Base-by-base conservation (phyloP, 1,140 invertebrate species). In the Drosophila busckii region DNA sequence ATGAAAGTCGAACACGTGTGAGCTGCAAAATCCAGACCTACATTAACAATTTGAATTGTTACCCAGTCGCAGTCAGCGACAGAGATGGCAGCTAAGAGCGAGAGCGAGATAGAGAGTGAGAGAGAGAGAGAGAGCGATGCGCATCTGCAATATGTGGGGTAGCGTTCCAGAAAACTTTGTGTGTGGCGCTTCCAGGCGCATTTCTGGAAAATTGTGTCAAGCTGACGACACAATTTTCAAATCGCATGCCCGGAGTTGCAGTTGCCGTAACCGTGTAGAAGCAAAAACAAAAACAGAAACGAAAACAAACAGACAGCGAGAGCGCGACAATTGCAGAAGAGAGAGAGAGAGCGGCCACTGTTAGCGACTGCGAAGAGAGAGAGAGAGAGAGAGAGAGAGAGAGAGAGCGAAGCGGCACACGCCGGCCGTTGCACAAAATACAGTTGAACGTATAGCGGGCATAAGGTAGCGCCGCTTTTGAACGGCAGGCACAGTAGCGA, bases 121-220 rank as follows among this genome's bases (percentile, higher is more conserved):
- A 34, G 45, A 10, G 6, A 10, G 22, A n/a, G 16, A 20, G 10
- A 13, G 16, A 41, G 12, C 54, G 55, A 41, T 59, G 67, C 67
- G 70, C 70, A 73, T 73, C 70, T 75, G 70, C 70, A 71, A 73
- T 44, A 38, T 44, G 50, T 31, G 23, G 25, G 46, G 60, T 58
- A 32, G 41, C 48, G 67, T 70, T 70, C 56, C 66, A 55, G 49
- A 25, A 35, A 12, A 16, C 22, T 50, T 41, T n/a, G n/a, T 46
- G 41, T 26, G 35, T 29, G 10, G 29, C 41, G 12, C 29, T 85
- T 84, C 82, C 73, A 84, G 82, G 70, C 80, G 82, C 82, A 73
- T 82, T 59, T 70, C 82, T 85, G 82, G 82, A 85, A 84, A 85
- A 85, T 85, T 85, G 82, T 85, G 82, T 85, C 82, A 85, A 68